A percentile compares a stretch with the other conserved stretches of the same genome.
These are phyloP conservation scores for Eunapius fragilis DNA, from an alignment of 37 sponge, comb jelly and placozoan species.

Conservation along the genomic window DNA sequence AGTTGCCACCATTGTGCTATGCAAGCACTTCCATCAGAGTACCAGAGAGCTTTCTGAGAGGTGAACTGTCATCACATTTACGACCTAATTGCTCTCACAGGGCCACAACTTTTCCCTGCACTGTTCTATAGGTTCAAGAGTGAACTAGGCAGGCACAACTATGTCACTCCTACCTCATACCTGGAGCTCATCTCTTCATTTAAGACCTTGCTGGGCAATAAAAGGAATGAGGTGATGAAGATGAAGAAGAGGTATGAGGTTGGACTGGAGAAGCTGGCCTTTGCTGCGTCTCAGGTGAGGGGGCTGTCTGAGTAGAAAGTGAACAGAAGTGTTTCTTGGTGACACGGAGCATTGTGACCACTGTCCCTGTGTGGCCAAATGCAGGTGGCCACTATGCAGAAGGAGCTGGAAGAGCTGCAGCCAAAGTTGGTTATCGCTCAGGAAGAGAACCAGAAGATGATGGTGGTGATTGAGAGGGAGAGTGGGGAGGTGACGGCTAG, in stretches of 20 bases:
- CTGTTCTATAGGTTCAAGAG: constrained; percentile 55
- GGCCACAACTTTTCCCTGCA: too few species aligned
- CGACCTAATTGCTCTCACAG: not conserved
- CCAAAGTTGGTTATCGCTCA: constrained; percentile 91
- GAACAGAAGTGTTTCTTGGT: too few species aligned
- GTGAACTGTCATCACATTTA: constrained; percentile 10
- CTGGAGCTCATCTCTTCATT: constrained; percentile 98
- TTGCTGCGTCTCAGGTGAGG: constrained; percentile 94
- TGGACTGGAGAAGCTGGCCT: constrained; percentile 95
- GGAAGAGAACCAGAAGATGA: constrained; percentile 93
- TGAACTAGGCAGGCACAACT: constrained; percentile 91
- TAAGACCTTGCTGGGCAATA: constrained; percentile 83
- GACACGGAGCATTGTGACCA: not conserved
- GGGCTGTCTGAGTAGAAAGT: not conserved
- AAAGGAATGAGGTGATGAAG: constrained; percentile 83
- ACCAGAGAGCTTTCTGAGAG: constrained; percentile 80
- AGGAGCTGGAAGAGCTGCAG: constrained; percentile 96
- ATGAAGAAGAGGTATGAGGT: constrained; percentile 93
- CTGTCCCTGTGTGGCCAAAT: not conserved
- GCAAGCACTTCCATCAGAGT: constrained; percentile 96
- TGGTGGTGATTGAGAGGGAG: constrained; percentile 94
- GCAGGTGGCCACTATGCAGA: constrained; percentile 95
- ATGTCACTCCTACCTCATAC: constrained; percentile 98
- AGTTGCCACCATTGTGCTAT: constrained; percentile 74
- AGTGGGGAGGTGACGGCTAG: constrained; percentile 87